A percentile compares a stretch with the other conserved stretches of the same genome.
Conservation (phyloP, 2,888 invertebrate genomes). For the Byasa hedistus region DNA sequence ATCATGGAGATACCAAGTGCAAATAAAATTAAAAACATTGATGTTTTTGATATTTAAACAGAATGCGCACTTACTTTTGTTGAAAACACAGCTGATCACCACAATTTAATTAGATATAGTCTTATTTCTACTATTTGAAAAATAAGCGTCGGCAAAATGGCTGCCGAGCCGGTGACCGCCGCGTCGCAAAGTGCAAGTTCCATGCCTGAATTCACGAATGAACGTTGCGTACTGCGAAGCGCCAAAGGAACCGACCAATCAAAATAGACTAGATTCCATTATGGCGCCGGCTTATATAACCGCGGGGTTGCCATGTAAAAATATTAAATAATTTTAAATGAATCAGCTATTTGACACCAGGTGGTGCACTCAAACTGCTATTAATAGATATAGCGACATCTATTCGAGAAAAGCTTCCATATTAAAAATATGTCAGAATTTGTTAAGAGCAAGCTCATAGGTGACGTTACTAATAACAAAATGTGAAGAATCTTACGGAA, state of each 20-base stretch:
- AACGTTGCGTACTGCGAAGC: slow-evolving; percentile 19
- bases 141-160: slow-evolving; percentile 60
- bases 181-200: slow-evolving; percentile 29
- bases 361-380: slow-evolving; percentile 29
- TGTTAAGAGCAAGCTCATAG: not conserved
- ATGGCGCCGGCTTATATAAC: slow-evolving; percentile 62
- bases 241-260: slow-evolving; percentile 58
- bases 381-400: slow-evolving; percentile 37
- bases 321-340: slow-evolving; percentile 19
- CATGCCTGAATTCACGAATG: slow-evolving; percentile 37
- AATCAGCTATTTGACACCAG: slow-evolving; percentile 34
- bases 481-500: not conserved
- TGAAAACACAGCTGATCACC: slow-evolving; percentile 53
- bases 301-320: slow-evolving; percentile 53
- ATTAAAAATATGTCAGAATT: not conserved
- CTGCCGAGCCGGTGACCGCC: slow-evolving; percentile 50
- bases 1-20: slow-evolving; percentile 83
- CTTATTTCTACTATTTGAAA: slow-evolving; percentile 35
- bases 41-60: not conserved
- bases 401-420: slow-evolving; percentile 27
- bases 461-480: not conserved
- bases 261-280: slow-evolving; percentile 55
- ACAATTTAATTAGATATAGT: slow-evolving; percentile 64
- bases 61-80: slow-evolving; percentile 49
- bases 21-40: slow-evolving; percentile 43